Base-by-base conservation (phyloP, 2,113 vertebrate genomes). In the Formicarius rufipectus region DNA sequence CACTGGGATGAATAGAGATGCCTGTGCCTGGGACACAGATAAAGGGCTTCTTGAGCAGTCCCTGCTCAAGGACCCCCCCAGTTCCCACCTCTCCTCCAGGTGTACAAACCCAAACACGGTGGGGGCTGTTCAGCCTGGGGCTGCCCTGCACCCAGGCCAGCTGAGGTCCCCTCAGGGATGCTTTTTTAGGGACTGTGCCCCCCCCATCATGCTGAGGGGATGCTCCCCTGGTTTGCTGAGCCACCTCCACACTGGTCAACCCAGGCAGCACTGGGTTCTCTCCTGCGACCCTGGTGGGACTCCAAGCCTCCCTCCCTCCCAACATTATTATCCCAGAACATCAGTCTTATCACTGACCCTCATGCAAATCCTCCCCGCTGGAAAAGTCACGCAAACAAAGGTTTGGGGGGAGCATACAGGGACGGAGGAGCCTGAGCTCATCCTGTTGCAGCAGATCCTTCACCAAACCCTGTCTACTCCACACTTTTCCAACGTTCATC, bases 21-120 rank as follows among this genome's bases (percentile, higher is more conserved):
- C 56, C 69, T 55, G 67, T 31, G 60, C 62, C 64, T 55, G 63
- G 74, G 49, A 52, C 7, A 12, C 4, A 44, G 73, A 84, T 47
- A 56, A 87, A 95, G 69, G 39, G n/a, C 23, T 69, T 44, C 24
- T 60, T 19, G 49, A 90, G 53, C 2, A 0, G 24, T 31, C 24
- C 50, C 69, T 71, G 55, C 5, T 47, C 77, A 73, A 35, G 40
- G 49, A 71, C 18, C 37, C 37, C 42, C 47, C n/a, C 35, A 33
- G 35, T 27, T 55, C 62, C 58, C 7, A 1, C n/a, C 73, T 63
- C 68, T 45, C n/a, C 28, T 37, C 31, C 47, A 58, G 50, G 30
- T 28, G 14, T 4, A 49, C n/a, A 67, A 39, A 69, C 27, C 47
- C 23, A 0, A 17, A 5, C 14, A 7, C 28, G 0, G 0, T 1